phyloP scores from a whole-genome alignment of 2,113 vertebrate species.

The Clinocottus analis region DNA sequence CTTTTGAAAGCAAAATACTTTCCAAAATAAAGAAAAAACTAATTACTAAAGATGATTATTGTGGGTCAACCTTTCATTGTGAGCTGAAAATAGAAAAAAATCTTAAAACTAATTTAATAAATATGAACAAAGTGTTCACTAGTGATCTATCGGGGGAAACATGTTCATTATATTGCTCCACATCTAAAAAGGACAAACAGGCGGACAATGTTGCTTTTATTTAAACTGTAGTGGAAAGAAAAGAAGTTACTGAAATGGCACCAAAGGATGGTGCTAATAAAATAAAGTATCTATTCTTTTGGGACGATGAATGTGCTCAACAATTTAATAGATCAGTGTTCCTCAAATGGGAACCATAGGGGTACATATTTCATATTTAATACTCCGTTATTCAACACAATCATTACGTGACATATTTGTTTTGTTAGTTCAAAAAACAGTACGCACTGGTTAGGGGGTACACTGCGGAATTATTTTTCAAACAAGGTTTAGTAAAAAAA shows the following conservation, averaged over 20 bases:
- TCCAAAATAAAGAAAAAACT: background rate
- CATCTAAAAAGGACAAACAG: background rate
- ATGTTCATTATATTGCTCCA: background rate
- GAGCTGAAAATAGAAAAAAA: background rate
- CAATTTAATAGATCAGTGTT: background rate
- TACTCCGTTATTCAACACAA: background rate
- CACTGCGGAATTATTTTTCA: too few species aligned
- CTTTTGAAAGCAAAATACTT: background rate
- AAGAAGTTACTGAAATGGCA: background rate
- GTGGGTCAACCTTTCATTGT: background rate
- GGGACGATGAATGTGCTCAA: background rate
- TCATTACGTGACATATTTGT: background rate
- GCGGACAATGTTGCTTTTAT: background rate
- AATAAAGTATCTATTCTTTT: background rate
- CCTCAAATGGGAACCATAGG: too few species aligned
- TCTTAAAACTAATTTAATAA: too few species aligned
- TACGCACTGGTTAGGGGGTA: background rate
- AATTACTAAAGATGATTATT: background rate
- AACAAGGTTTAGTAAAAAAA: too few species aligned
- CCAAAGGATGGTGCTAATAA: background rate
- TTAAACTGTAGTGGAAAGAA: background rate
- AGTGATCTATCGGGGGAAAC: background rate
- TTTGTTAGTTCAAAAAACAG: background rate
- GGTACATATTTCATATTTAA: background rate
- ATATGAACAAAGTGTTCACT: background rate